Evolutionary conservation across 2,888 invertebrate genomes (phyloP).

Genomic region (Scaptomyza flava): DNA sequence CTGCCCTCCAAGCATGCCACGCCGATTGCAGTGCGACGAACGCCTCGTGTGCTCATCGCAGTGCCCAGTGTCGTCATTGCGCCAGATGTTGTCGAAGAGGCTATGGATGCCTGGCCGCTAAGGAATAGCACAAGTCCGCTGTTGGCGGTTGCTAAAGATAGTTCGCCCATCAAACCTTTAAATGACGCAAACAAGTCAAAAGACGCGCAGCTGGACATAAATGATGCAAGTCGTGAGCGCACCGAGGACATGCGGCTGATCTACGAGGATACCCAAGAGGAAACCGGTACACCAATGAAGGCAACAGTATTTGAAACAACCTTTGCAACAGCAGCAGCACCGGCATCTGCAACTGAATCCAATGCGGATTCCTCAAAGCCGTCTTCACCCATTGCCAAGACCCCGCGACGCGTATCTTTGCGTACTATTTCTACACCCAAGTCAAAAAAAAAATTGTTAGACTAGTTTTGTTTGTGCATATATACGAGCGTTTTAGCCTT

Average conservation of each 20-base stretch:
- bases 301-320: not conserved
- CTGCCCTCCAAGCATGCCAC: constrained; percentile 66
- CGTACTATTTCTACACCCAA: constrained; percentile 92
- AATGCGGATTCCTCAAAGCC: constrained; percentile 53
- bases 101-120: constrained; percentile 81
- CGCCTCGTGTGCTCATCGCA: constrained; percentile 75
- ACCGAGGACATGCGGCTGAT: constrained; percentile 87
- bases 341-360: constrained; percentile 8
- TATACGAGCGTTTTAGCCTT: constrained; percentile 22
- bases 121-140: constrained; percentile 48
- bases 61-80: constrained; percentile 52
- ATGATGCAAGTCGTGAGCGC: constrained; percentile 67
- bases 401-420: constrained; percentile 89
- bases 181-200: not conserved
- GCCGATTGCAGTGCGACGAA: constrained; percentile 82
- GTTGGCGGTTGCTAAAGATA: constrained; percentile 14
- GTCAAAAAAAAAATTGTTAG: constrained; percentile 86
- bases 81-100: constrained; percentile 76
- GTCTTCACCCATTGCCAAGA: constrained; percentile 83
- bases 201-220: constrained; percentile 21
- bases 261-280: constrained; percentile 86
- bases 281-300: constrained; percentile 20
- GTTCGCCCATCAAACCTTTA: constrained; percentile 13
- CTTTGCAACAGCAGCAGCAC: not conserved
- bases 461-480: constrained; percentile 34